Evolutionary conservation across 2,888 invertebrate genomes (phyloP), one percentile per base, ranked within the genome.

Genomic region (Hemaris fuciformis): DNA sequence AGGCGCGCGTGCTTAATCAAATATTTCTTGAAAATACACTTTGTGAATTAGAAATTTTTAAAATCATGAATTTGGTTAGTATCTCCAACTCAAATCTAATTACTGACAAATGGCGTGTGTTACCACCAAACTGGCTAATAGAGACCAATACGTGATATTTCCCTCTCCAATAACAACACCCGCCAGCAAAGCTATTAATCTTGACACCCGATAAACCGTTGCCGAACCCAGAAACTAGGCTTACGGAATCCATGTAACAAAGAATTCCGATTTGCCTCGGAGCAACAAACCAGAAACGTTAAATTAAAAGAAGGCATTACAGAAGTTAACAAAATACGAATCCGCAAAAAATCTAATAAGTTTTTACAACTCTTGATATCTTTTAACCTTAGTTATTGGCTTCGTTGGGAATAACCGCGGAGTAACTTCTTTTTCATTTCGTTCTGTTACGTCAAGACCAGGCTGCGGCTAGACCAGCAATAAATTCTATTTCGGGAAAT

Each of bases 341-440:
- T 18, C 18, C 18, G 27, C 27, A 53, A 53, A 53, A n/a, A 53
- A 18, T 31, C 18, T 13, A 43, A 59, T 43, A 59, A 59, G 25
- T 59, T 59, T 38, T 59, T 6, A 43, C 13, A 58, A 43, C 41
- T 42, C 57, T 57, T 3, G 27, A 43, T 59, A 59, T 59, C 43
- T 43, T 42, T 59, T 27, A 43, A 43, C 59, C 59, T 18, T 25
- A 59, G 18, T 59, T 59, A 59, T 43, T 59, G 43, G 59, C 53
- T 53, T 53, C 53, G 27, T 53, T 53, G 31, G 6, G 25, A 43
- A 42, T 18, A 18, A 25, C 15, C 43, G 6, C 10, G 27, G 27
- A 13, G 18, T 27, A 18, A 27, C n/a, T 18, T 43, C 20, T 27
- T 43, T 22, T 27, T 31, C 43, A 18, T 27, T 25, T 59, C 27